A percentile compares a stretch with the other conserved stretches of the same genome.
Evolutionary conservation across 2,888 invertebrate genomes (phyloP).

Genomic region (Therioaphis trifolii): DNA sequence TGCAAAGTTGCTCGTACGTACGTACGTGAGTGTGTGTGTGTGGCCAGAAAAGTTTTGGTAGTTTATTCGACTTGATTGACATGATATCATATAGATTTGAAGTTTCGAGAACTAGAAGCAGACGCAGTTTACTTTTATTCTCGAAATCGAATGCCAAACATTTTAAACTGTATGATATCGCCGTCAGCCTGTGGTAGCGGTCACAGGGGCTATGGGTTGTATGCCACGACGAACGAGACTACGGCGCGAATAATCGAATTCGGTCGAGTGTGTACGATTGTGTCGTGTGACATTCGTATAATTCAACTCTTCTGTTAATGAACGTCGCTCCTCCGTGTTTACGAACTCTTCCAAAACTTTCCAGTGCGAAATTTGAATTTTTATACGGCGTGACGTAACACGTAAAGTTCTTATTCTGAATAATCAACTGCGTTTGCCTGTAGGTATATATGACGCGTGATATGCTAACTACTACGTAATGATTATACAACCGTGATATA

Average conservation of each 20-base stretch:
- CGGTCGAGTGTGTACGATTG: not conserved
- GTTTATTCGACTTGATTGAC: conserved; percentile 44
- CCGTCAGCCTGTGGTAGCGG: not conserved
- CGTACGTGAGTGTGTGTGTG: too few species aligned
- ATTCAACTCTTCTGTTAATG: not conserved
- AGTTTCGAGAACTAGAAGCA: conserved; percentile 2
- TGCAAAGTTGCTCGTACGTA: too few species aligned
- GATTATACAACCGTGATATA: too few species aligned
- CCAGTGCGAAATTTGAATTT: too few species aligned
- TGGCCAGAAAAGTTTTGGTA: conserved; percentile 20
- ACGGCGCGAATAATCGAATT: conserved; percentile 6
- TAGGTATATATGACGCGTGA: too few species aligned
- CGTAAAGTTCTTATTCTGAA: too few species aligned
- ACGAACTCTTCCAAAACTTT: too few species aligned
- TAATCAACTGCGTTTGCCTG: too few species aligned
- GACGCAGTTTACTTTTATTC: not conserved
- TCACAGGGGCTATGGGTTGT: too few species aligned
- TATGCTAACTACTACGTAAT: too few species aligned
- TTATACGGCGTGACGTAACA: too few species aligned
- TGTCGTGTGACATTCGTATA: conserved; percentile 9
- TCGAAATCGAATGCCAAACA: conserved; percentile 25
- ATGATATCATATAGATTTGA: conserved; percentile 46
- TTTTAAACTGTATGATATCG: not conserved
- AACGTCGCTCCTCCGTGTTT: not conserved
- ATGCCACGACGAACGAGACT: not conserved